Evolutionary conservation across 2,888 invertebrate genomes (phyloP), one percentile per base, ranked within the genome.

Genomic region (Sesia apiformis): DNA sequence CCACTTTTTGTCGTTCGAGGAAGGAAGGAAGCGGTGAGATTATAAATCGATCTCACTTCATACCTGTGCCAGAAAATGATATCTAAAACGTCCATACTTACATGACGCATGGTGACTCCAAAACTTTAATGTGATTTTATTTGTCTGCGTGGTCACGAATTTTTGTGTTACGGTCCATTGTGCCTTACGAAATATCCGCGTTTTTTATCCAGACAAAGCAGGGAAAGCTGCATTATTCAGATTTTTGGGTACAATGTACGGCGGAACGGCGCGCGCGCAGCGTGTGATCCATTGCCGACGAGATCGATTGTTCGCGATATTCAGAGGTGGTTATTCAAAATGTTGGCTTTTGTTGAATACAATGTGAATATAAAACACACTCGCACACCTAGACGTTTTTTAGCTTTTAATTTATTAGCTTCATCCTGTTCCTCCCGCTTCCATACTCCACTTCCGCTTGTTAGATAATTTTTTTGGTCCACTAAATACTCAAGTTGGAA

Each of bases 261-360:
- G 70, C 69, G 75, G 70, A 61, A 68, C 71, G 72, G 80, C 84
- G 86, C 78, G 74, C 78, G 82, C 88, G 80, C 88, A 87, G 86
- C 87, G 78, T 85, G 84, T 80, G 85, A 81, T 78, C 81, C 78
- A 65, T 69, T 67, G 68, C 74, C 69, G 65, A 63, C 64, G 70
- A 76, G 75, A 78, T 76, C 79, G 76, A 87, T 86, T 87, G 84
- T 84, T 80, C 75, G 77, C 76, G 74, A 84, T 80, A 79, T 76
- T 70, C 71, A 68, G 70, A 76, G 78, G 75, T 72, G 76, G 80
- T 76, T 78, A 81, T 84, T 83, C 80, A 75, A 78, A 81, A 78
- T 74, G 74, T 76, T 67, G 75, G 79, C 81, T 78, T 78, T 84
- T 84, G 77, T 83, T 65, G 63, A 58, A 59, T 61, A 73, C 76